Evolutionary conservation across 2,113 vertebrate genomes (phyloP), one percentile per base, ranked within the genome.

Genomic region (Macquaria australasica): DNA sequence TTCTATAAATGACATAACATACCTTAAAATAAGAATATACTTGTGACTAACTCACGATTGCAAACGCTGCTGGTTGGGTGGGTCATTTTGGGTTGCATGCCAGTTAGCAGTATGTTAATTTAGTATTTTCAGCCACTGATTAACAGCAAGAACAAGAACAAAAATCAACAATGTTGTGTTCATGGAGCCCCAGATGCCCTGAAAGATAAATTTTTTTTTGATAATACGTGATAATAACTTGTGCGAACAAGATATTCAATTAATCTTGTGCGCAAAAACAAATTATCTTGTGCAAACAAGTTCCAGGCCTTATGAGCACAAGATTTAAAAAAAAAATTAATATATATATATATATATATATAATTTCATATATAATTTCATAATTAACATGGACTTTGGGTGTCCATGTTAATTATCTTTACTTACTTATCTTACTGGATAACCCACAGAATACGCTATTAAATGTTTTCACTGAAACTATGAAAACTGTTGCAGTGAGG

Each of bases 111-210:
- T 41, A 34, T 63, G 43, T 70, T 53, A 53, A 58, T 34, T 53
- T 34, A 34, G 34, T 34, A 79, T 80, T 60, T 80, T 71, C 6
- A 62, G 43, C 43, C 25, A 39, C 41, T 51, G 41, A 70, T n/a
- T n/a, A n/a, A n/a, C n/a, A n/a, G n/a, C n/a, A n/a, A n/a, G n/a
- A n/a, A n/a, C n/a, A n/a, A n/a, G n/a, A n/a, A n/a, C n/a, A n/a
- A n/a, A n/a, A n/a, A 34, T 34, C 41, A 43, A 10, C 41, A 43
- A 10, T 9, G 12, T 45, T 41, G 41, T 41, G 9, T 41, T 41
- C 41, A 41, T 41, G 41, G 41, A 10, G 2, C 9, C 8, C 41
- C 41, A 41, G 41, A 41, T 2, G 41, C 41, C 41, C 41, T 41
- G 39, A 39, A 34, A 34, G 3, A n/a, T n/a, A n/a, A n/a, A n/a